Evolutionary conservation across 2,113 vertebrate species (phyloP).

Genomic region (Pterocles gutturalis): DNA sequence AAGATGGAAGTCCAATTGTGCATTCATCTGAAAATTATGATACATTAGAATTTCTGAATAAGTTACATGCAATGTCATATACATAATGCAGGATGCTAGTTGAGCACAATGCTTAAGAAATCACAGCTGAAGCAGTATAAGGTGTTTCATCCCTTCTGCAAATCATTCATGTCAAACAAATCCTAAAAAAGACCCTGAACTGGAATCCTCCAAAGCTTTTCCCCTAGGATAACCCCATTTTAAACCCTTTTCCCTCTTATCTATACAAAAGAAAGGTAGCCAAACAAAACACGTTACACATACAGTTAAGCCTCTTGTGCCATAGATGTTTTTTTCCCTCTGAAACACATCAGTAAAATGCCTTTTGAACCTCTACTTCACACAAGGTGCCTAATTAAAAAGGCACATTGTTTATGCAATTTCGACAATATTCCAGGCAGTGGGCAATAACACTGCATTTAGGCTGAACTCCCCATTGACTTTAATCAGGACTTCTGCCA

Average conservation of each 20-base stretch:
- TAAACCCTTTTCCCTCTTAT: not conserved
- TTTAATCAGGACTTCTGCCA: not conserved
- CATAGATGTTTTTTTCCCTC: not conserved
- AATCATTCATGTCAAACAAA: not conserved
- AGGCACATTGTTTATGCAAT: not conserved
- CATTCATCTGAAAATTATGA: not conserved
- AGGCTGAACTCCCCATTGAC: not conserved
- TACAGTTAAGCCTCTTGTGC: not conserved
- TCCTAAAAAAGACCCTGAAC: not conserved
- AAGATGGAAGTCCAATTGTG: not conserved
- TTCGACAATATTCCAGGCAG: constrained; percentile 6
- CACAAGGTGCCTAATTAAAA: constrained; percentile 2
- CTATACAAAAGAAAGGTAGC: not conserved
- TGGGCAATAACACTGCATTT: not conserved
- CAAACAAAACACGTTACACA: not conserved
- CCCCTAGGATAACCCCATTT: not conserved
- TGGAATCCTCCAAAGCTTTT: not conserved
- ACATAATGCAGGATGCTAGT: not conserved
- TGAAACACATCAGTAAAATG: not conserved
- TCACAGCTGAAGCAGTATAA: not conserved
- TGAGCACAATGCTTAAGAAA: not conserved
- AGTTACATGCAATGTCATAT: not conserved
- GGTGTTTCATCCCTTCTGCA: not conserved
- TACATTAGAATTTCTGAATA: not conserved
- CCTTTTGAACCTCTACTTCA: not conserved